Evolutionary conservation across 2,888 invertebrate genomes (phyloP).

Genomic region (Zelleria hepariella): DNA sequence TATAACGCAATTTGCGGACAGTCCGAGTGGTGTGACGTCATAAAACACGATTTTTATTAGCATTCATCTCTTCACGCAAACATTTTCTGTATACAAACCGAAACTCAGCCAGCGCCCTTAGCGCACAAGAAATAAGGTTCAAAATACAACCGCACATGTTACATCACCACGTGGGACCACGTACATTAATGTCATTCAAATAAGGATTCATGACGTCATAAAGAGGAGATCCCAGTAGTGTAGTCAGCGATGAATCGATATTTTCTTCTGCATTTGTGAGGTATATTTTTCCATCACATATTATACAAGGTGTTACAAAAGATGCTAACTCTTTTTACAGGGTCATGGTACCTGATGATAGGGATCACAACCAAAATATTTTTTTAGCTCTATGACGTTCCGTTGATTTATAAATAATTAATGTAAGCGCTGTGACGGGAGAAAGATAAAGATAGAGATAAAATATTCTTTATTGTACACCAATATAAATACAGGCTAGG

Average conservation of each 20-base stretch:
- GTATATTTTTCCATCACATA: no score
- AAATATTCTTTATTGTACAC: no score
- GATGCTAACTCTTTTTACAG: no score
- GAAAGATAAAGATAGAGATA: no score
- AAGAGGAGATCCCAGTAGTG: slow-evolving; percentile 11
- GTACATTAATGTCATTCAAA: slow-evolving; percentile 13
- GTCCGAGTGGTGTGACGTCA: neutral
- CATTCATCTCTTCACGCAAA: neutral
- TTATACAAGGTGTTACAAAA: no score
- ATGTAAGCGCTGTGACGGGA: no score
- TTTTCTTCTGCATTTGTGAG: slow-evolving; percentile 14
- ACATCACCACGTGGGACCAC: slow-evolving; percentile 4
- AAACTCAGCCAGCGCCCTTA: neutral
- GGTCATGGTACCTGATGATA: no score
- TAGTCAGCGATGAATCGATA: slow-evolving; percentile 11
- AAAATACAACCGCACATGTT: neutral
- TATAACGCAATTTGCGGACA: neutral
- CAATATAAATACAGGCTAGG: no score
- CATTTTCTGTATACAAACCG: neutral
- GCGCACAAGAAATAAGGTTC: neutral
- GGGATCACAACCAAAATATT: no score
- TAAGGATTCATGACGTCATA: slow-evolving; percentile 16
- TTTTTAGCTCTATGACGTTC: no score
- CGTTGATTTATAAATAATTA: no score
- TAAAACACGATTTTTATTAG: neutral